Base-by-base conservation (phyloP, 2,113 vertebrate species). In the Oxygymnocypris stewartii region DNA sequence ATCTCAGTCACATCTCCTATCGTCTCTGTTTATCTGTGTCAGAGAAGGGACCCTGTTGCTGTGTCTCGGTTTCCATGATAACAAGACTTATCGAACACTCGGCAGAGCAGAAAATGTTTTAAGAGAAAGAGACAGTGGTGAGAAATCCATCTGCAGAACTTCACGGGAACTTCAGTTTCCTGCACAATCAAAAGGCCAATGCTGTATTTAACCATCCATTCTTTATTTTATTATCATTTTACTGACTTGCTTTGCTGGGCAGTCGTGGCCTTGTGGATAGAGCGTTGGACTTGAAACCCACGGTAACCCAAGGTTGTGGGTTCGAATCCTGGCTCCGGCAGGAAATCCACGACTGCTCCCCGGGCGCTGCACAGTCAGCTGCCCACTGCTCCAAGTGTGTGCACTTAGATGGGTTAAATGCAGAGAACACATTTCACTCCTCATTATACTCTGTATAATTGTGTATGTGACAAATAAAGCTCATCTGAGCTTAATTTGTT, bases 1-100 rank as follows among this genome's bases (percentile, higher is more conserved):
- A 44, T 81, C 59, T 65, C 28, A 40, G 3, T 28, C 42, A 12
- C 3, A 42, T 47, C 13, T n/a, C 40, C 40, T 54, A 16, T 44
- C 14, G 23, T 59, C 54, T 61, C 57, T 61, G 20, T 44, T 65
- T 81, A 81, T 81, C 20, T 14, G 44, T 83, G 42, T 71, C 28
- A 20, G 25, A 63, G 37, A 75, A 11, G 73, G 9, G 20, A 67
- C 61, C 35, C 79, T 67, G 40, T 14, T 31, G 57, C 35, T 2
- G 6, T 77, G 44, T 59, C 78, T 49, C 23, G 8, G 59, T 81
- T 82, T 82, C 80, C 81, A 71, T 83, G 81, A 44, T 83, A 54
- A 71, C 65, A 83, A 61, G 44, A 83, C 65, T 83, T 71, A 71
- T 83, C 18, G 25, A 71, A 83, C 44, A 69, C 44, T 83, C 44